phyloP scores from a whole-genome alignment of 2,113 vertebrate species.

The Donacobius atricapilla region DNA sequence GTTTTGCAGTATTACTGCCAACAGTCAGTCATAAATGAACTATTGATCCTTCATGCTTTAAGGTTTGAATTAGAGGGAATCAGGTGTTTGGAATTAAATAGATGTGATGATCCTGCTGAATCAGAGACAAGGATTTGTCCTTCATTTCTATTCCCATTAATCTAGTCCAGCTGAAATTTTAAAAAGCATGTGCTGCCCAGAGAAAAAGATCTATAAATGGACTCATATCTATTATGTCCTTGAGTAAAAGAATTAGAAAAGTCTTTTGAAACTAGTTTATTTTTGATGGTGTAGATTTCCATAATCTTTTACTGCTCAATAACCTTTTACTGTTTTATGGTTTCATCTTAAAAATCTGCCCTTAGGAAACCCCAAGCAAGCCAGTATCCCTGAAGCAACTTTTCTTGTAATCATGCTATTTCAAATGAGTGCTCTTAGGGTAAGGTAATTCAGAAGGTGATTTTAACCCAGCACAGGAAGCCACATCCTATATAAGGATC shows the following conservation, averaged over 20 bases:
- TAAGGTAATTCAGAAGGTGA: neutral
- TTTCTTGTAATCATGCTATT: neutral
- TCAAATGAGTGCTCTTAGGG: neutral
- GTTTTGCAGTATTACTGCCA: neutral
- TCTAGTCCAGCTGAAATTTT: constrained; percentile 1
- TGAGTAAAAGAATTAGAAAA: neutral
- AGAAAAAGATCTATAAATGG: neutral
- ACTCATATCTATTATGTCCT: neutral
- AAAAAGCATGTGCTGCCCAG: neutral
- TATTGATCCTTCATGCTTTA: neutral
- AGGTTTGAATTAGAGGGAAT: neutral
- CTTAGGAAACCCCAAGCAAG: neutral
- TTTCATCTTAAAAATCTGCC: neutral
- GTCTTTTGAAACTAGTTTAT: neutral
- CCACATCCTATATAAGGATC: neutral
- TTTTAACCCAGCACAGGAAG: neutral
- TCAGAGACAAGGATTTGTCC: neutral
- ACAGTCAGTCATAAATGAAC: neutral
- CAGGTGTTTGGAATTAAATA: constrained; percentile 10
- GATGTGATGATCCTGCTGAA: neutral
- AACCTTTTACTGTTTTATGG: neutral
- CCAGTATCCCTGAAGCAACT: neutral
- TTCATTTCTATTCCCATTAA: neutral
- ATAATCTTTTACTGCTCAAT: neutral
- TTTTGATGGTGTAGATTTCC: neutral